Evolutionary conservation across 1,140 invertebrate species (phyloP).

Genomic region (Radopholus similis): DNA sequence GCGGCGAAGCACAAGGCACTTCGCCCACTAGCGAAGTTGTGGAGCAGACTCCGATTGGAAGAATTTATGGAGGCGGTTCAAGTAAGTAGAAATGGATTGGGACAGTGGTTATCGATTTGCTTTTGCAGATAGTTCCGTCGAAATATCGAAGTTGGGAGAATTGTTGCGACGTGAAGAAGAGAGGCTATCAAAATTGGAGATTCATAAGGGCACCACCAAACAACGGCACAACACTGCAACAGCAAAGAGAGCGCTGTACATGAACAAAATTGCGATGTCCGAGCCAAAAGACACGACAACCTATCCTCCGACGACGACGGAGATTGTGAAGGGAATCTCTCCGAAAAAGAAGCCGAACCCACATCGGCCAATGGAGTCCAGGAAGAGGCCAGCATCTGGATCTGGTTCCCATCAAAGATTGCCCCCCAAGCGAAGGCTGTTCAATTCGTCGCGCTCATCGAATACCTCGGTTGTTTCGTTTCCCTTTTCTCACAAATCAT

Average conservation of each 20-base stretch:
- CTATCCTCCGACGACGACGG: neutral
- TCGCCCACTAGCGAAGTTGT: no score
- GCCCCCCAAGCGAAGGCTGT: neutral
- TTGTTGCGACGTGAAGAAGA: neutral
- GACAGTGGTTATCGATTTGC: no score
- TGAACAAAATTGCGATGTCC: neutral
- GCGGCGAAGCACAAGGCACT: no score
- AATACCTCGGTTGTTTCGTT: neutral
- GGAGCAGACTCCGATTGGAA: neutral
- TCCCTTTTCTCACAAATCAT: neutral
- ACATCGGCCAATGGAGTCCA: no score
- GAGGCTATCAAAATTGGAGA: neutral
- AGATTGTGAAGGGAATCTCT: no score
- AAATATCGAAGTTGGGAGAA: neutral
- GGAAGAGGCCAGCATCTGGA: neutral
- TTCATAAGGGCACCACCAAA: no score
- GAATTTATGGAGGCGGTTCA: neutral
- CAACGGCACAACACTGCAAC: neutral
- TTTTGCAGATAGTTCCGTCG: neutral
- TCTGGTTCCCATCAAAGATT: neutral
- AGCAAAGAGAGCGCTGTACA: neutral
- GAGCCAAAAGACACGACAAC: neutral
- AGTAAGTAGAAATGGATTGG: no score
- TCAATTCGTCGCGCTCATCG: neutral
- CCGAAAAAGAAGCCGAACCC: no score